phyloP scores from a whole-genome alignment of 53 echinoderm and acorn worm genomes.

The Henricia sp. region DNA sequence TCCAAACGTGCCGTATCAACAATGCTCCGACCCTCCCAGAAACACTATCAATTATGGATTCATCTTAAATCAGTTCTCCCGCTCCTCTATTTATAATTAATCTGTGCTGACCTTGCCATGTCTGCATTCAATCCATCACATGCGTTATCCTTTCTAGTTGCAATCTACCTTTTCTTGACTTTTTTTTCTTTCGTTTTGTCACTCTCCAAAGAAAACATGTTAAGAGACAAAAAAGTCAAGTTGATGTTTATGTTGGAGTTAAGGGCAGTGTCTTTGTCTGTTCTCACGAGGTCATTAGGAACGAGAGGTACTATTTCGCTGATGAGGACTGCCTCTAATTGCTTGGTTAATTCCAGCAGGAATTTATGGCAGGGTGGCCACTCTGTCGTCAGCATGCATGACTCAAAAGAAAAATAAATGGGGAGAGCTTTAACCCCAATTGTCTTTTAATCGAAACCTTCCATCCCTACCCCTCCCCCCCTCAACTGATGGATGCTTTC shows the following conservation, averaged over 20 bases:
- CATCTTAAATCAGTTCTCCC: constrained; percentile 34
- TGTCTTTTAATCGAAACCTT: constrained; percentile 50
- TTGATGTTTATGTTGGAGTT: constrained; percentile 45
- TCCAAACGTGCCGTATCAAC: constrained; percentile 30
- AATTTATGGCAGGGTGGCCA: constrained; percentile 16
- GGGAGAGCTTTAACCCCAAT: constrained; percentile 52
- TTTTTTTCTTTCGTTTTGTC: neutral
- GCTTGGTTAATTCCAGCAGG: constrained; percentile 40
- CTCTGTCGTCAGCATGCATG: constrained; percentile 36
- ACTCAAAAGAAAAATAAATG: constrained; percentile 11
- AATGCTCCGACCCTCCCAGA: constrained; percentile 24
- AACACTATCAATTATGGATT: constrained; percentile 47
- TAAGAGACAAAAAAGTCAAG: constrained; percentile 32
- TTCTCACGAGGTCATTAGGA: constrained; percentile 56
- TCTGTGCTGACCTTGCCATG: constrained; percentile 37
- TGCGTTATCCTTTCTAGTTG: neutral
- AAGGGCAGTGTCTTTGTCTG: constrained; percentile 19
- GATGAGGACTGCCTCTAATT: constrained; percentile 27
- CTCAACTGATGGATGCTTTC: constrained; percentile 35
- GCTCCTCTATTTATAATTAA: constrained; percentile 52
- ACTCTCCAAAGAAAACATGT: neutral
- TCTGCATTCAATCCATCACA: constrained; percentile 33
- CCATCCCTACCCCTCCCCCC: neutral
- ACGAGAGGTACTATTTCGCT: constrained; percentile 22
- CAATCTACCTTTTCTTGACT: neutral